Base-by-base conservation (phyloP, 2,797 vertebrate genomes). In the Botia kubotai region DNA sequence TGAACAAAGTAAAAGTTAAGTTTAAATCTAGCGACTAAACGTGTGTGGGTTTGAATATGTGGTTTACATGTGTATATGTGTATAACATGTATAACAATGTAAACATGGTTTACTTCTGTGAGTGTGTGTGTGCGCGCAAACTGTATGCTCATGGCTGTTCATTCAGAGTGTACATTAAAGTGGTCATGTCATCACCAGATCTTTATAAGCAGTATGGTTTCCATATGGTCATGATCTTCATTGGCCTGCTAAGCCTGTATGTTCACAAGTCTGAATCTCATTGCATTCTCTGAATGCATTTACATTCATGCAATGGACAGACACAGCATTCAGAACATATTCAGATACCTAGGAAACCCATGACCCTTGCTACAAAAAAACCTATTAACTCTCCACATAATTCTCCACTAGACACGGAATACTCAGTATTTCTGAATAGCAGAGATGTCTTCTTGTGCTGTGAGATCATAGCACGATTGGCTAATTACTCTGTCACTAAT, bases 141-240 rank as follows among this genome's bases (percentile, higher is more conserved):
- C 23, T 26, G 23, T 26, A 26, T 26, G 23, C 23, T 26, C 23
- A 26, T 26, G 23, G 23, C 23, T 26, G 23, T 26, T 26, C 23
- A 26, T 26, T 26, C 23, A 26, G 23, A 26, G 23, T 26, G 23
- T 26, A 26, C 23, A 26, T 26, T 26, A 26, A 50, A 21, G 7
- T 10, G 26, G 23, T 23, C 43, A 67, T 33, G 57, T 66, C 62
- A 57, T 50, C 23, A 53, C 33, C 6, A 52, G 13, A 65, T 75
- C 26, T 65, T 72, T 23, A 82, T 82, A 57, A 82, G 69, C 71
- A 21, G 70, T 60, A 82, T 66, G 72, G 36, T 67, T 66, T 75
- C 50, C 60, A 70, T 67, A 66, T 80, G 72, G 19, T 48, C 19
- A 55, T 60, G 26, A 36, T 43, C 62, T 46, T 83, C 67, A 72